These are phyloP conservation scores for Echinometra lucunter DNA, from an alignment of 53 echinoderm and acorn worm species.

Conservation along the genomic window DNA sequence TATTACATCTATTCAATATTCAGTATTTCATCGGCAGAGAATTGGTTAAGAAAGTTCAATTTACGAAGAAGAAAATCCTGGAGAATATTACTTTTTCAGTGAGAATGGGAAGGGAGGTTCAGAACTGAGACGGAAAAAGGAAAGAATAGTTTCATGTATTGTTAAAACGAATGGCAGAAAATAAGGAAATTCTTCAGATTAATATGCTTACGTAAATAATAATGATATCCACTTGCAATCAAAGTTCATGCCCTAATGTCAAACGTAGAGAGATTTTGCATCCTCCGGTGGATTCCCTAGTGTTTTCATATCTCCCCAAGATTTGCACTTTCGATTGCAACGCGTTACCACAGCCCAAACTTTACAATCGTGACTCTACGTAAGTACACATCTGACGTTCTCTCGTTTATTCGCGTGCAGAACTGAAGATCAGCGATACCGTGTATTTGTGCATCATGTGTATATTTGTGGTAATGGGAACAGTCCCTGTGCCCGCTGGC, in stretches of 20 bases:
- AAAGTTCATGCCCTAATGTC: background rate
- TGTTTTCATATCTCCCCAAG: background rate
- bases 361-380: background rate
- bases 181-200: background rate
- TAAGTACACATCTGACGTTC: background rate
- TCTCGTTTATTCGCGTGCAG: background rate
- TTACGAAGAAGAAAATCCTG: background rate
- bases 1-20: too few relatives aligned
- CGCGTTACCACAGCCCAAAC: constrained; percentile 15
- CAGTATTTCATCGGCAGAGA: background rate
- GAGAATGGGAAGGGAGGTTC: background rate
- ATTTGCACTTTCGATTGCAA: constrained; percentile 45
- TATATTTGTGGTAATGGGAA: background rate
- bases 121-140: background rate
- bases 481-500: constrained; percentile 6
- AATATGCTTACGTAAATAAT: background rate
- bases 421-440: background rate
- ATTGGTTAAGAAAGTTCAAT: background rate
- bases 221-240: background rate
- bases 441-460: background rate
- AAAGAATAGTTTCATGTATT: background rate
- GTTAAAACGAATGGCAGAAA: background rate
- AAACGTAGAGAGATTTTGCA: background rate
- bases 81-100: background rate
- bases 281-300: background rate